A percentile compares a stretch with the other conserved stretches of the same genome.
Evolutionary conservation across 2,113 vertebrate species (phyloP).

Genomic region (Mirza zaza): DNA sequence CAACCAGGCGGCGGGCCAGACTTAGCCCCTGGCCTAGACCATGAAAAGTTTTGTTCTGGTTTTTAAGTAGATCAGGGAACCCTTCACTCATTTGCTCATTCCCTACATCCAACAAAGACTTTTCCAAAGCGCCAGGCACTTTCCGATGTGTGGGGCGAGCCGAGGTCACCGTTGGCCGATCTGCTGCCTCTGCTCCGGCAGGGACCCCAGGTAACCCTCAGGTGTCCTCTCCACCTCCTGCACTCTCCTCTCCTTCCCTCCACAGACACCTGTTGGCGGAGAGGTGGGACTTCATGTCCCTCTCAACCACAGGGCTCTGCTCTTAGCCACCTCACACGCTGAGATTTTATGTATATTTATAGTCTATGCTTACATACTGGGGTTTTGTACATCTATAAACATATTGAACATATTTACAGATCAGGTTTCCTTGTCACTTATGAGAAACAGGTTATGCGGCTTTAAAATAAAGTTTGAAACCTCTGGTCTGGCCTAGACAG

Average conservation of each 20-base stretch:
- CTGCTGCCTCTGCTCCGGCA: not conserved
- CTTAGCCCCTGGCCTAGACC: not conserved
- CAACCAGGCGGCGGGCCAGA: not conserved
- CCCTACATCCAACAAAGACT: not conserved
- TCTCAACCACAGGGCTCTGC: not conserved
- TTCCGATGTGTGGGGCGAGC: not conserved
- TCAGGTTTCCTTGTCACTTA: not conserved
- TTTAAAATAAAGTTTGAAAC: not conserved
- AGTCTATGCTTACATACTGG: not conserved
- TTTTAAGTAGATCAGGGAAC: not conserved
- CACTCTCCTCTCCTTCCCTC: too few species aligned
- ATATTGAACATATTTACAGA: not conserved
- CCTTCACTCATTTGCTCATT: not conserved
- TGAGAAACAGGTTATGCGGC: not conserved
- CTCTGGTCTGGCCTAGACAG: not conserved
- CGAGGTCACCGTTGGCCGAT: accelerated
- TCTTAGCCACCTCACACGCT: too few species aligned
- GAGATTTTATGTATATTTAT: too few species aligned
- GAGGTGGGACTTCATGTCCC: not conserved
- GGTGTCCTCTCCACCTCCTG: not conserved
- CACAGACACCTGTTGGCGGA: not conserved
- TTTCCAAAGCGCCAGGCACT: not conserved
- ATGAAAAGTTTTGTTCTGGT: not conserved
- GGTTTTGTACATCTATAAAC: not conserved
- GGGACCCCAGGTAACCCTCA: not conserved